Conservation (phyloP, 2,888 invertebrate genomes). For the Malachius bipustulatus region DNA sequence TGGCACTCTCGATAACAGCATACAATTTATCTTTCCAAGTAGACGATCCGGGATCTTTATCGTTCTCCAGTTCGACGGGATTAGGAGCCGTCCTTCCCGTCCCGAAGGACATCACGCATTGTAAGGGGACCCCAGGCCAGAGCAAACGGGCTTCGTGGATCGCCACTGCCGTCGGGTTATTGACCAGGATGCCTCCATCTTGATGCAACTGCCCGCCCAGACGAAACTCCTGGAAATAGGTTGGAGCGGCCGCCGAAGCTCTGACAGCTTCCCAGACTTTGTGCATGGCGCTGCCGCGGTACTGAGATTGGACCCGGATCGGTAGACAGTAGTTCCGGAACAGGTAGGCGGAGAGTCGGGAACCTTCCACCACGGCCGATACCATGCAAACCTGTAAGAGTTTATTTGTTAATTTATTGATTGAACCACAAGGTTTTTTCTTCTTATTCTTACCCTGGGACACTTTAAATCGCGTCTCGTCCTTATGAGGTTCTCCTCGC, state of each 20-base stretch:
- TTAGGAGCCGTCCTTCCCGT: slow-evolving; percentile 51
- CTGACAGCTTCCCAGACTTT: slow-evolving; percentile 73
- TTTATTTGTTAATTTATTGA: too few relatives aligned
- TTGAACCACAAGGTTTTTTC: too few relatives aligned
- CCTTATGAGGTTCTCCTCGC: slow-evolving; percentile 49
- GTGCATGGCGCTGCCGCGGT: slow-evolving; percentile 58
- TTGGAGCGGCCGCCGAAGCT: slow-evolving; percentile 85
- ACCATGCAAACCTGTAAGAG: slow-evolving; percentile 55
- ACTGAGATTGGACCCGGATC: slow-evolving; percentile 53
- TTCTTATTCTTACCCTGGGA: slow-evolving; percentile 48
- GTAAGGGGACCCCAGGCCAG: slow-evolving; percentile 64
- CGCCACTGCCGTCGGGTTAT: slow-evolving; percentile 82
- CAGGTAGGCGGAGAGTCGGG: slow-evolving; percentile 60
- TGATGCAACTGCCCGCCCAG: slow-evolving; percentile 57
- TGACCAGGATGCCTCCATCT: slow-evolving; percentile 76
- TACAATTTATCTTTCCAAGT: slow-evolving; percentile 69
- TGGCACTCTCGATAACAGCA: slow-evolving; percentile 73
- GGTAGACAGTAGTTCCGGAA: slow-evolving; percentile 78
- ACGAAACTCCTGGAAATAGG: slow-evolving; percentile 76
- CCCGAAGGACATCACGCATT: slow-evolving; percentile 74
- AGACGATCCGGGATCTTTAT: slow-evolving; percentile 34
- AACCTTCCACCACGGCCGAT: slow-evolving; percentile 67
- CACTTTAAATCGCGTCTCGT: slow-evolving; percentile 41
- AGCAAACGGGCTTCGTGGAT: slow-evolving; percentile 75
- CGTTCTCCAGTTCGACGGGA: slow-evolving; percentile 29